Conservation (phyloP, 2,888 invertebrate species). For the Ischnura elegans region DNA sequence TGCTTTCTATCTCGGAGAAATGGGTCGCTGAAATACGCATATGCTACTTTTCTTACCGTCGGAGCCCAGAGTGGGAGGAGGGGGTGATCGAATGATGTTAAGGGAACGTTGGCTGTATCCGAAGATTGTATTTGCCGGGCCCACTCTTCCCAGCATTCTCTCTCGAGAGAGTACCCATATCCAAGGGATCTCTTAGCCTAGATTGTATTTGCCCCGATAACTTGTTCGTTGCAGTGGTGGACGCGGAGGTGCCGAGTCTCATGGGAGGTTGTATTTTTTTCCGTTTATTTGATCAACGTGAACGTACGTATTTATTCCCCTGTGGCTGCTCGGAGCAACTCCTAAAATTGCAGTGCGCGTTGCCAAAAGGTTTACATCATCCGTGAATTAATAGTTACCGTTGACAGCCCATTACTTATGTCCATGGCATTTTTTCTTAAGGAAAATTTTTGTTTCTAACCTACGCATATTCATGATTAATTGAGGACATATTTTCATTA, state of each 20-base stretch:
- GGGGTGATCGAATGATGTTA: neutral
- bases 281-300: neutral
- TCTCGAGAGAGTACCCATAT: neutral
- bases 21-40: constrained; percentile 4
- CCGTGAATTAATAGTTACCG: no score
- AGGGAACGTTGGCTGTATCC: neutral
- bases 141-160: neutral
- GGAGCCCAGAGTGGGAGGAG: neutral
- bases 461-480: no score
- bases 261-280: neutral
- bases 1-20: neutral
- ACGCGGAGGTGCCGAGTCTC: neutral
- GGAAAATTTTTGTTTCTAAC: no score
- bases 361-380: no score
- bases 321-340: no score
- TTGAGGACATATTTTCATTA: no score
- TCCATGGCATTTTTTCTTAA: no score
- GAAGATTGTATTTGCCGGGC: neutral
- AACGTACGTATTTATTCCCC: neutral
- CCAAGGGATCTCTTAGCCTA: neutral
- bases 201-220: neutral
- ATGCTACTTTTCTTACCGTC: neutral
- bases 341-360: no score
- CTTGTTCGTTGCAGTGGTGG: neutral
- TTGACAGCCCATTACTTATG: no score